Evolutionary conservation across 2,888 invertebrate genomes (phyloP).

Genomic region (Rosalia funebris): DNA sequence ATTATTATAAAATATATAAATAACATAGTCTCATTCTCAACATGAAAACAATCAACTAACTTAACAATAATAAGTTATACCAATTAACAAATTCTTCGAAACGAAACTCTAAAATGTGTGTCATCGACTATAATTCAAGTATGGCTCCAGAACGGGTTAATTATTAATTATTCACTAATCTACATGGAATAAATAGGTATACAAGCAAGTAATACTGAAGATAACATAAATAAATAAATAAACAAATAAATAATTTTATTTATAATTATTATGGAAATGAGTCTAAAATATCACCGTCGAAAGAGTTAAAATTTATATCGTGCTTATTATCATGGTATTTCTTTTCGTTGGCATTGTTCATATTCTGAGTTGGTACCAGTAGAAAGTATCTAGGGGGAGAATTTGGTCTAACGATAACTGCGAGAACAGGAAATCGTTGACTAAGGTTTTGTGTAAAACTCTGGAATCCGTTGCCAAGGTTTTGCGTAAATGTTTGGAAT

Average conservation of each 20-base stretch:
- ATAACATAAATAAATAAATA: conserved; percentile 23
- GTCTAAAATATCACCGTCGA: conserved; percentile 34
- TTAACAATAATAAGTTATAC: too few relatives aligned
- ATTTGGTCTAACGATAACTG: conserved; percentile 35
- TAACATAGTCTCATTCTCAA: too few relatives aligned
- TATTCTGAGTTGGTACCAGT: conserved; percentile 37
- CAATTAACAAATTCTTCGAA: too few relatives aligned
- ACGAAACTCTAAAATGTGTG: too few relatives aligned
- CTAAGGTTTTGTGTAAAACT: conserved; percentile 40
- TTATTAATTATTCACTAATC: too few relatives aligned
- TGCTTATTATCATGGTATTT: not conserved
- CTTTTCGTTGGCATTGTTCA: conserved; percentile 20
- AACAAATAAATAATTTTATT: conserved; percentile 7
- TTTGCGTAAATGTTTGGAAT: conserved; percentile 43
- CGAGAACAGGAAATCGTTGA: conserved; percentile 44
- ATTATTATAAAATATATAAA: too few relatives aligned
- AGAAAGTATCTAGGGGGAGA: conserved; percentile 26
- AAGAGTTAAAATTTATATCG: not conserved
- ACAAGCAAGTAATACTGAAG: not conserved
- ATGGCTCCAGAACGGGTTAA: too few relatives aligned
- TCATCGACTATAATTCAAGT: too few relatives aligned
- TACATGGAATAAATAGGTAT: not conserved
- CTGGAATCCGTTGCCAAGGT: conserved; percentile 45
- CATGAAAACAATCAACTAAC: too few relatives aligned
- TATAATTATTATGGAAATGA: conserved; percentile 30